These are phyloP conservation scores for Phocides pigmalion DNA, from an alignment of 1,140 invertebrate species.

Conservation along the genomic window DNA sequence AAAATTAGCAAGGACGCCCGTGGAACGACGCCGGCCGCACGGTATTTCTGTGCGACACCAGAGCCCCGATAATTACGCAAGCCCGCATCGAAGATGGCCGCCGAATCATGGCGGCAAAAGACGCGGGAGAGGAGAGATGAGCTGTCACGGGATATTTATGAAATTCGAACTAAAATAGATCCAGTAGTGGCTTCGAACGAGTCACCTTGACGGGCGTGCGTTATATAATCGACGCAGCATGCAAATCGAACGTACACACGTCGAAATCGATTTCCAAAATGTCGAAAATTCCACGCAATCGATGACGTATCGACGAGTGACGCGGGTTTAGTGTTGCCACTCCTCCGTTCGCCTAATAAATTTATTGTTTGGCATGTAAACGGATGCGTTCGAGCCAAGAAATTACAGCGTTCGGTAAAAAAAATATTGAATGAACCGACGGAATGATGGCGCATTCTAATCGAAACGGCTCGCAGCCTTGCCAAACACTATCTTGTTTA, in stretches of 20 bases:
- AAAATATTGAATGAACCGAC: constrained; percentile 81
- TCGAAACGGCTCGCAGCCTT: constrained; percentile 63
- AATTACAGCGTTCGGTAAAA: constrained; percentile 82
- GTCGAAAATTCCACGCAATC: constrained; percentile 66
- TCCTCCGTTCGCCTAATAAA: constrained; percentile 81
- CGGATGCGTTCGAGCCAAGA: constrained; percentile 83
- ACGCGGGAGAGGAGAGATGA: constrained; percentile 77
- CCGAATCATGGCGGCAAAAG: constrained; percentile 62
- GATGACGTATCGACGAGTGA: constrained; percentile 73
- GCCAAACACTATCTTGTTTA: constrained; percentile 75
- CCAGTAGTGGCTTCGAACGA: constrained; percentile 71
- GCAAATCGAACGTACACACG: constrained; percentile 52
- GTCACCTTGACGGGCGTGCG: constrained; percentile 76
- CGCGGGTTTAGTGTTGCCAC: constrained; percentile 71
- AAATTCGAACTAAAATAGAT: constrained; percentile 81
- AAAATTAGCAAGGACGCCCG: constrained; percentile 80
- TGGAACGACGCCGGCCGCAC: constrained; percentile 36
- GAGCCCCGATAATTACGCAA: constrained; percentile 72
- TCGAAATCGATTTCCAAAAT: constrained; percentile 63
- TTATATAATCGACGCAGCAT: constrained; percentile 65
- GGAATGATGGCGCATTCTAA: constrained; percentile 77
- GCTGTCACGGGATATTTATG: constrained; percentile 82
- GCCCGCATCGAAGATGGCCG: constrained; percentile 66
- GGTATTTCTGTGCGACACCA: constrained; percentile 62
- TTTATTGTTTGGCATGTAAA: constrained; percentile 84